phyloP scores from a whole-genome alignment of 2,113 vertebrate species.

The Paedocypris sp. region DNA sequence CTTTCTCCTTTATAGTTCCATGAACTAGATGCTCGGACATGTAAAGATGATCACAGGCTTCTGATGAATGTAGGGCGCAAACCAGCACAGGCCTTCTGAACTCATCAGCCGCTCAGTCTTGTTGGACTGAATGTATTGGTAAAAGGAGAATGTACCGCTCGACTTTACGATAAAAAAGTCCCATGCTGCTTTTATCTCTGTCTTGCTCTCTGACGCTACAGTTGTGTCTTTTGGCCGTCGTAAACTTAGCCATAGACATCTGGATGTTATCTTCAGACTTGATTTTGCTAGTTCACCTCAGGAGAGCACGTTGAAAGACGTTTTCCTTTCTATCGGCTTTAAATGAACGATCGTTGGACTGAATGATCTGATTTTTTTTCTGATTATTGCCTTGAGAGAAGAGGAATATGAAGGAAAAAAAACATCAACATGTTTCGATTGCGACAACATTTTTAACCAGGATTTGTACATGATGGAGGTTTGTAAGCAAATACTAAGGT shows the following conservation, averaged over 20 bases:
- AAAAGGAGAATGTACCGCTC: conserved; percentile 18
- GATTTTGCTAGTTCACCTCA: conserved; percentile 44
- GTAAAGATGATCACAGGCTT: conserved; percentile 41
- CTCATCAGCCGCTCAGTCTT: conserved; percentile 29
- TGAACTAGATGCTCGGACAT: not conserved
- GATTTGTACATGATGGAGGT: conserved; percentile 58
- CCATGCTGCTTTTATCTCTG: conserved; percentile 19
- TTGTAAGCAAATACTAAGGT: conserved; percentile 59
- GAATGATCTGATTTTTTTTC: too few relatives aligned
- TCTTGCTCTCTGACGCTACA: conserved; percentile 25
- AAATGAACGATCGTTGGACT: conserved; percentile 30
- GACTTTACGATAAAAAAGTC: conserved; percentile 31
- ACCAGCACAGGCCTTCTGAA: conserved; percentile 44
- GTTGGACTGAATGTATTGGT: conserved; percentile 36
- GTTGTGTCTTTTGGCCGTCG: conserved; percentile 31
- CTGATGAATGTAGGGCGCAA: conserved; percentile 58
- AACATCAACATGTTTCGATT: conserved; percentile 17
- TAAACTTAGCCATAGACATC: conserved; percentile 47
- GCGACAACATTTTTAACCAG: conserved; percentile 49
- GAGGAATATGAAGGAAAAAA: conserved; percentile 37
- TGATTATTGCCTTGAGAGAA: too few relatives aligned
- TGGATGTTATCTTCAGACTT: conserved; percentile 54
- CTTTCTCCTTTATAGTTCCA: not conserved
- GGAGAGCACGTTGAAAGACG: conserved; percentile 42
- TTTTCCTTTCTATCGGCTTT: conserved; percentile 32